A percentile compares a stretch with the other conserved stretches of the same genome.
Conservation (phyloP, 37 sponge, comb jelly and placozoan genomes). For the Beroe forskalii region DNA sequence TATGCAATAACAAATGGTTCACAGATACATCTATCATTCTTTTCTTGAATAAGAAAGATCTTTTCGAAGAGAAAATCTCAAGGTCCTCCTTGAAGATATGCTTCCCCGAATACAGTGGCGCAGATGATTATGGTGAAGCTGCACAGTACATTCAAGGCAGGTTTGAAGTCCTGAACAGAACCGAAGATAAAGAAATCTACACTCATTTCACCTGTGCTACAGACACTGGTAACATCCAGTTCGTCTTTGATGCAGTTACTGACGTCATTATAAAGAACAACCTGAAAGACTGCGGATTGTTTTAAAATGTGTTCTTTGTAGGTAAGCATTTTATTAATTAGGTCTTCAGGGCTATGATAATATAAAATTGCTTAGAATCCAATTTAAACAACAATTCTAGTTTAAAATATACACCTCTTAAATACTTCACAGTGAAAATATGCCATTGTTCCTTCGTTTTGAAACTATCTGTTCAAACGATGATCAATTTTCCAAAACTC, state of each 20-base stretch:
- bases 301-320: constrained; percentile 65
- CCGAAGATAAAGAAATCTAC: constrained; percentile 79
- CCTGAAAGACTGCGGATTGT: constrained; percentile 79
- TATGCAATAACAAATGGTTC: constrained; percentile 90
- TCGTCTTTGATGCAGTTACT: constrained; percentile 89
- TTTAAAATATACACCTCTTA: too few species aligned
- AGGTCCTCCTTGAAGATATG: constrained; percentile 80
- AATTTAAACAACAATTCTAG: background rate
- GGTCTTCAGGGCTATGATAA: constrained; percentile 62
- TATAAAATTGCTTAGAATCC: constrained; percentile 23
- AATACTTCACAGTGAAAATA: too few species aligned
- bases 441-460: too few species aligned
- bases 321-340: constrained; percentile 60
- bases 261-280: constrained; percentile 88
- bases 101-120: constrained; percentile 88
- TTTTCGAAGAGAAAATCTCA: constrained; percentile 80
- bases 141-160: constrained; percentile 72
- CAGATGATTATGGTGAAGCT: constrained; percentile 70
- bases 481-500: too few species aligned
- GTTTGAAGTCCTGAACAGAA: constrained; percentile 76
- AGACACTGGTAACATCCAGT: constrained; percentile 86
- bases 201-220: constrained; percentile 94
- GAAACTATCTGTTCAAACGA: too few species aligned
- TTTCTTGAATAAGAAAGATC: constrained; percentile 93
- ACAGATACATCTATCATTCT: constrained; percentile 87